These are phyloP conservation scores for Odontomachus brunneus DNA, from an alignment of 1,140 invertebrate species.

Conservation along the genomic window DNA sequence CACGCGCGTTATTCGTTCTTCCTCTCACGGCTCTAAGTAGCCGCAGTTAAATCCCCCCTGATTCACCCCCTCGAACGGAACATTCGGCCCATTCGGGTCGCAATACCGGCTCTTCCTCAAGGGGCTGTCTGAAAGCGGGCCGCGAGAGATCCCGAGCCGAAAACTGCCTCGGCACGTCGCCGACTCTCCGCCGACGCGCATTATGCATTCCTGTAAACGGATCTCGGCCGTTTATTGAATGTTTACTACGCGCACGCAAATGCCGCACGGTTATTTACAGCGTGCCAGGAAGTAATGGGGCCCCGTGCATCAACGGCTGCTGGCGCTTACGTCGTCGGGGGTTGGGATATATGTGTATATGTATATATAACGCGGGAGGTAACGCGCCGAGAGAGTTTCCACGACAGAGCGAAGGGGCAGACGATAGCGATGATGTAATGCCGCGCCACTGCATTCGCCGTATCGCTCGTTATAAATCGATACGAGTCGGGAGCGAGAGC, in stretches of 20 bases:
- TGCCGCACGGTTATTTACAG: constrained; percentile 79
- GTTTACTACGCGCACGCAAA: constrained; percentile 81
- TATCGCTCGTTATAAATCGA: constrained; percentile 51
- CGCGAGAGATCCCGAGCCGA: constrained; percentile 5
- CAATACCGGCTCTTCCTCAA: background rate
- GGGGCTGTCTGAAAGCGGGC: background rate
- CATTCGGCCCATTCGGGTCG: constrained; percentile 9
- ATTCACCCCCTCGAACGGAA: background rate
- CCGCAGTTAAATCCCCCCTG: constrained; percentile 73
- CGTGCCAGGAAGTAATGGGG: constrained; percentile 74
- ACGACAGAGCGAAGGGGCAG: constrained; percentile 25
- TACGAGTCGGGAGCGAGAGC: constrained; percentile 23
- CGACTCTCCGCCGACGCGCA: constrained; percentile 14
- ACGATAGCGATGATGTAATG: constrained; percentile 56
- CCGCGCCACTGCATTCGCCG: constrained; percentile 29
- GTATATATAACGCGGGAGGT: constrained; percentile 55
- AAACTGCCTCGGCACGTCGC: constrained; percentile 32
- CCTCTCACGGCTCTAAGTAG: constrained; percentile 75
- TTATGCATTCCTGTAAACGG: constrained; percentile 82
- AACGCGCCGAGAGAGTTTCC: constrained; percentile 40
- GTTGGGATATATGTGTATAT: constrained; percentile 5
- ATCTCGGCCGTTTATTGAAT: constrained; percentile 82
- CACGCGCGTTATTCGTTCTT: constrained; percentile 34
- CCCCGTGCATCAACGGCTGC: constrained; percentile 55
- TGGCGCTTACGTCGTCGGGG: constrained; percentile 32